phyloP scores from a whole-genome alignment of 2,113 vertebrate genomes.

The Microcebus lehilahytsara region DNA sequence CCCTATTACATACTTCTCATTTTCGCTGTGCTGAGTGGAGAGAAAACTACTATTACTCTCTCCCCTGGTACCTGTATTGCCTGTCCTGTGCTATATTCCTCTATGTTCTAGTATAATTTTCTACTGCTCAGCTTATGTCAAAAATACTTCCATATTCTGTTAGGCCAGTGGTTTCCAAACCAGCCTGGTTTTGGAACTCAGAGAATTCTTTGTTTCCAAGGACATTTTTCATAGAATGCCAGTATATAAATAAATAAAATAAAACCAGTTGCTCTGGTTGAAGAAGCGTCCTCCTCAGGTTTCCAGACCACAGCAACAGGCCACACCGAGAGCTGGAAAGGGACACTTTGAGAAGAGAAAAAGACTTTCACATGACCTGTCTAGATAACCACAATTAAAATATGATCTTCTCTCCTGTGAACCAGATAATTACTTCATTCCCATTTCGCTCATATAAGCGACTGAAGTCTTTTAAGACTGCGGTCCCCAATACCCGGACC shows the following conservation, averaged over 20 bases:
- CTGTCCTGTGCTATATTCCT: not conserved
- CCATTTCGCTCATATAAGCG: not conserved
- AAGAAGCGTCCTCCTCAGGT: not conserved
- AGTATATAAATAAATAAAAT: not conserved
- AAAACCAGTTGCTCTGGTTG: not conserved
- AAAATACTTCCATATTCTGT: constrained; percentile 19
- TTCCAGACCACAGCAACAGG: not conserved
- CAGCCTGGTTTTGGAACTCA: not conserved
- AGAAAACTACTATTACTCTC: not conserved
- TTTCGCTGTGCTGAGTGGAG: not conserved
- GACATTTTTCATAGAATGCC: not conserved
- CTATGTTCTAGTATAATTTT: not conserved
- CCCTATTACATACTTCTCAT: not conserved
- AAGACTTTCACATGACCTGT: not conserved
- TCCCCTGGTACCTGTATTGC: not conserved
- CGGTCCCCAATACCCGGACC: too few species aligned
- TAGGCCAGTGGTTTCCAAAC: not conserved
- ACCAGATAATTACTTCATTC: not conserved
- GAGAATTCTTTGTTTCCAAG: not conserved
- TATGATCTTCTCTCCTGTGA: not conserved
- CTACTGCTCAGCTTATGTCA: not conserved
- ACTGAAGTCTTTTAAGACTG: not conserved
- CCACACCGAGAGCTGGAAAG: not conserved
- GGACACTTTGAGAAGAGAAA: not conserved
- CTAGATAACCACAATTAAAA: not conserved